These are phyloP conservation scores for Himantopus leucocephalus DNA, from an alignment of 2,113 vertebrate species.

Conservation along the genomic window DNA sequence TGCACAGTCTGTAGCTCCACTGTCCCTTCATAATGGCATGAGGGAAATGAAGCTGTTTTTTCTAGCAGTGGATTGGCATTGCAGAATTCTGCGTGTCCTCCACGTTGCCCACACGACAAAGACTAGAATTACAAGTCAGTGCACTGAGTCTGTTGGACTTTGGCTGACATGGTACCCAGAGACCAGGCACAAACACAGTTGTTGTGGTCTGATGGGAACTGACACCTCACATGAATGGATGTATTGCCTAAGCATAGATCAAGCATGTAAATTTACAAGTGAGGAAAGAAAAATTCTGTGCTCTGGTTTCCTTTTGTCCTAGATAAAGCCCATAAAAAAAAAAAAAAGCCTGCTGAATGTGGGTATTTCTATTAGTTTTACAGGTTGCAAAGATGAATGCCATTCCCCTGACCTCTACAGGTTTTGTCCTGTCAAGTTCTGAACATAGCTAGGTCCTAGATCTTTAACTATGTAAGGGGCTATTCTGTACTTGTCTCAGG, in stretches of 20 bases:
- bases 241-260: not conserved
- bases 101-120: not conserved
- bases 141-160: not conserved
- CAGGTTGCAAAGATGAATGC: not conserved
- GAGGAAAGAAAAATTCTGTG: not conserved
- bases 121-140: not conserved
- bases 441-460: not conserved
- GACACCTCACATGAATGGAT: fast-evolving
- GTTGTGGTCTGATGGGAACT: not conserved
- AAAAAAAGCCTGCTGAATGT: not conserved
- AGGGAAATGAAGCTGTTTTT: not conserved
- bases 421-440: not conserved
- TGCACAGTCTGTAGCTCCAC: not conserved
- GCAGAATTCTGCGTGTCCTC: not conserved
- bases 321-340: not conserved
- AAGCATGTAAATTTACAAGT: not conserved
- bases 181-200: not conserved
- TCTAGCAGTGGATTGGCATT: not conserved
- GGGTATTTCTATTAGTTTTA: not conserved
- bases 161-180: not conserved
- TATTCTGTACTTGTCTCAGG: not conserved
- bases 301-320: not conserved
- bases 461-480: not conserved
- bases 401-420: not conserved
- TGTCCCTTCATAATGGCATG: not conserved